A percentile compares a stretch with the other conserved stretches of the same genome.
Evolutionary conservation across 2,797 vertebrate species (phyloP).

Genomic region (Gobionotothen gibberifrons): DNA sequence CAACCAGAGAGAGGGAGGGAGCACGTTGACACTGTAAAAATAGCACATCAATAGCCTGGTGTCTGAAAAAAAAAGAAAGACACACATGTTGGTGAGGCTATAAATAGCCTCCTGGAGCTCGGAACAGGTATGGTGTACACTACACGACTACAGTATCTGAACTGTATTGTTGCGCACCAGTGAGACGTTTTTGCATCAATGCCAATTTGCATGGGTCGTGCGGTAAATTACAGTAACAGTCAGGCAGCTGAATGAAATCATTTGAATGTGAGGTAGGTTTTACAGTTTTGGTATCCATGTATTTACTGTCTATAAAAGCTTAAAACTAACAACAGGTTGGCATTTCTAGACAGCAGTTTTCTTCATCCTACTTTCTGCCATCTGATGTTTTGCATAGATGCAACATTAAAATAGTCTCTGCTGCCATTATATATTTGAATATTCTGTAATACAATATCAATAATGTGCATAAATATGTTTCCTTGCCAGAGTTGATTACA

Average conservation of each 20-base stretch:
- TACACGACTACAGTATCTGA: slow-evolving; percentile 82
- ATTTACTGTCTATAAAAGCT: background rate
- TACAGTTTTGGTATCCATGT: background rate
- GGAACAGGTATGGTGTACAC: slow-evolving; percentile 80
- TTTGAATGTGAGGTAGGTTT: slow-evolving; percentile 58
- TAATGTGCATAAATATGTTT: slow-evolving; percentile 24
- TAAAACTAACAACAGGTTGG: slow-evolving; percentile 33
- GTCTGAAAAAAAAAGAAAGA: slow-evolving; percentile 86
- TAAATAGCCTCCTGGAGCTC: slow-evolving; percentile 87
- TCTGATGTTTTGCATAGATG: slow-evolving; percentile 36
- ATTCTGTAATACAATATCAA: slow-evolving; percentile 15
- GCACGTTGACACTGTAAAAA: slow-evolving; percentile 82
- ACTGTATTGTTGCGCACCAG: slow-evolving; percentile 71
- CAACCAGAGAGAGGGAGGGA: slow-evolving; percentile 76
- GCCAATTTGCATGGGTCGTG: slow-evolving; percentile 45
- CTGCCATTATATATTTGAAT: slow-evolving; percentile 50
- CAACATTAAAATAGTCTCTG: slow-evolving; percentile 28
- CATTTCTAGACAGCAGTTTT: slow-evolving; percentile 10
- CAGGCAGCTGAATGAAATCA: slow-evolving; percentile 15
- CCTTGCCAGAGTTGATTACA: slow-evolving; percentile 12
- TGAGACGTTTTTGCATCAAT: slow-evolving; percentile 79
- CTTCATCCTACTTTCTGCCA: background rate
- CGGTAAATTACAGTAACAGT: slow-evolving; percentile 37
- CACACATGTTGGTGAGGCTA: slow-evolving; percentile 87
- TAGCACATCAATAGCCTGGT: slow-evolving; percentile 86